These are phyloP conservation scores for Oppia nitens DNA, from an alignment of 1,140 invertebrate genomes.

Conservation along the genomic window DNA sequence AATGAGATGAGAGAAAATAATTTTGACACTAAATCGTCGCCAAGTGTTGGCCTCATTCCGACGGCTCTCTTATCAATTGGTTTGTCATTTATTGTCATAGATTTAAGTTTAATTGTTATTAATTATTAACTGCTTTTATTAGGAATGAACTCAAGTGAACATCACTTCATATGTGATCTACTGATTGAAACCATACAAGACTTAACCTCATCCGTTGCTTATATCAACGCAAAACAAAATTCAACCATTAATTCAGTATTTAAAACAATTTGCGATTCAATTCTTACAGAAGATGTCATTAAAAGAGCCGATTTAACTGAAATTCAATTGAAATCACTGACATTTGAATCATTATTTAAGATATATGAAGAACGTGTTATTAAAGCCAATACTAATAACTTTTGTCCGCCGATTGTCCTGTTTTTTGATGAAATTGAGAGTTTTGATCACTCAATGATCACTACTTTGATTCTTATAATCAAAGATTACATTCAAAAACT, in stretches of 20 bases:
- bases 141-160: neutral
- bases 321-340: neutral
- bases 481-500: neutral
- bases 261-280: neutral
- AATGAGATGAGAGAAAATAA: neutral
- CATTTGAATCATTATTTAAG: neutral
- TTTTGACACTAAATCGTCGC: neutral
- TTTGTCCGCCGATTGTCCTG: neutral
- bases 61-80: neutral
- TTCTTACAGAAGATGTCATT: neutral
- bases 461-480: neutral
- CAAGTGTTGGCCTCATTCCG: neutral
- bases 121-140: neutral
- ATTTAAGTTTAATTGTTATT: neutral
- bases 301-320: neutral
- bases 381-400: neutral
- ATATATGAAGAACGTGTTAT: neutral
- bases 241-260: neutral
- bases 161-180: neutral
- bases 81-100: neutral
- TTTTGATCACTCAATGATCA: neutral
- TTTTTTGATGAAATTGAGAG: neutral
- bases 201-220: neutral
- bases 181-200: neutral
- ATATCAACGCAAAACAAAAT: neutral